Conservation (phyloP, 2,888 invertebrate species). For the Kryphioiulus occultus region DNA sequence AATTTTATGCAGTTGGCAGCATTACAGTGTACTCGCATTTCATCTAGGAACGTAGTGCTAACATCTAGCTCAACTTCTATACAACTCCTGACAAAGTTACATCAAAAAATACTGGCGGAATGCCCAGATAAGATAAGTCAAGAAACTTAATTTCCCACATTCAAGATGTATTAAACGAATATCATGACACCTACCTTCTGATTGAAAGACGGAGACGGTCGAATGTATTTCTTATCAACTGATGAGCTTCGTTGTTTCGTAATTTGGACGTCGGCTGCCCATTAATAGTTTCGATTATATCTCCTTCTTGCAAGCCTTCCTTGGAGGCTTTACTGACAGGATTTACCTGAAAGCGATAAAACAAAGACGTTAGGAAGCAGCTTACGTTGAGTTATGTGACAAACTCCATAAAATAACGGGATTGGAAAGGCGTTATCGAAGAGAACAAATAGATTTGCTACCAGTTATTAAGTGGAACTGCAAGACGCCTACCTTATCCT, state of each 20-base stretch:
- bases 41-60: too few relatives aligned
- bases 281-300: constrained; percentile 81
- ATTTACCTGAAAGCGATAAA: constrained; percentile 73
- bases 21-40: too few relatives aligned
- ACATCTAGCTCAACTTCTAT: too few relatives aligned
- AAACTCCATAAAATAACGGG: neutral
- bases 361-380: neutral
- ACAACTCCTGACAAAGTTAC: too few relatives aligned
- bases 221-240: constrained; percentile 73
- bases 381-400: neutral
- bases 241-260: constrained; percentile 70
- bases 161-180: too few relatives aligned
- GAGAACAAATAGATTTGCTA: neutral
- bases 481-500: neutral
- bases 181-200: constrained; percentile 57
- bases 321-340: constrained; percentile 85
- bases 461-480: neutral
- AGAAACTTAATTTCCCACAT: too few relatives aligned
- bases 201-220: constrained; percentile 59
- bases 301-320: constrained; percentile 80
- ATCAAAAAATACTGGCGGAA: too few relatives aligned
- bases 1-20: too few relatives aligned
- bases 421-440: neutral
- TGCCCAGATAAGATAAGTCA: too few relatives aligned
- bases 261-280: constrained; percentile 73